Base-by-base conservation (phyloP, 2,113 vertebrate genomes). In the Opisthocomus hoazin region DNA sequence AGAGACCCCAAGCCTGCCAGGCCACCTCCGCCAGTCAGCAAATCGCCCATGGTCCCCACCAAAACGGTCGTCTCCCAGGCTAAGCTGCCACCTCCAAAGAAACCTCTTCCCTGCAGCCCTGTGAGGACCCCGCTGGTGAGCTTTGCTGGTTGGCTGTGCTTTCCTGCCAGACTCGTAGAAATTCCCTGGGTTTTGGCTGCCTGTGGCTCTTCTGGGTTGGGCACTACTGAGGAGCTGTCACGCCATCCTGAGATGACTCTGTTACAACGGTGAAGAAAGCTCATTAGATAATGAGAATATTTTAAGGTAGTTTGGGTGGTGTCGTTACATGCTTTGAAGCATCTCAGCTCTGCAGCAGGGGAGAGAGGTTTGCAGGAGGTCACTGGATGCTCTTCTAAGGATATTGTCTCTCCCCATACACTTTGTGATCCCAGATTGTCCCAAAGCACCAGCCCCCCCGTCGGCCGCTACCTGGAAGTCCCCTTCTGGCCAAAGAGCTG, bases 41-140 rank as follows among this genome's bases (percentile, higher is more conserved):
- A 97, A 64, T 97, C 98, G 0, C 96, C 98, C 4, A 17, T 58
- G 46, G 21, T 46, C 3, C 63, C 70, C 23, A 4, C 51, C 80
- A 94, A 81, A 81, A 18, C 5, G 0, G n/a, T 41, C 0, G 6
- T 50, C 10, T 84, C 94, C 8, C 95, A 97, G 29, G 95, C 93
- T 68, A 98, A 98, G 86, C 97, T 98, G 26, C 98, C 97, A 0
- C 98, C 99, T 4, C 99, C 99, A 1, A 98, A 97, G 98, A 99
- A 98, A 45, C 99, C 99, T 18, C 98, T 99, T 37, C 99, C 99
- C 29, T 98, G 98, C 84, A 98, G 98, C 89, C 99, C 99, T 0
- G 85, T 97, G 36, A 96, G 98, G 69, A 97, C 95, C 32, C 98
- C 98, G 0, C 84, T 98, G 98, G 98, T 99, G 96, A 98, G 97